Evolutionary conservation across 37 sponge, comb jelly and placozoan species (phyloP), one percentile per base, ranked within the genome.

Genomic region (Mnemiopsis leidyi): DNA sequence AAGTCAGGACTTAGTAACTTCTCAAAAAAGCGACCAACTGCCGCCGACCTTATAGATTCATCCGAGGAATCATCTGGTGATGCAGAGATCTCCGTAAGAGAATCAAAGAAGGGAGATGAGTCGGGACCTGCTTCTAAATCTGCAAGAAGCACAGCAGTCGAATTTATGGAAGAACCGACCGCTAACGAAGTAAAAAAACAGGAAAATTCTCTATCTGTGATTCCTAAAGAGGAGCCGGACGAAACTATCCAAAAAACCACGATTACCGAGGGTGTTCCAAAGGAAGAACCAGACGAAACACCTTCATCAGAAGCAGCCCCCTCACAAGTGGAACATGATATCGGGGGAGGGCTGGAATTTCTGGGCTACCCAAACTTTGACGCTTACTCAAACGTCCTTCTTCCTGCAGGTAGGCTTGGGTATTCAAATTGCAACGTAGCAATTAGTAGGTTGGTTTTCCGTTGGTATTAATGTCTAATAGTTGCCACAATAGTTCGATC

Each of bases 341-440:
- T 77, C 1, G 79, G 79, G 18, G 79, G 79, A 5, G 79, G 79
- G 9, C 32, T 32, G 36, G 38, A 35, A 0, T 85, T 85, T 37
- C 40, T 85, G 1, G 90, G 90, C n/a, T 85, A 85, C 23, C 38
- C 33, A 0, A 85, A 85, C 61, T 85, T 85, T 26, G 90, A 85
- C 39, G 26, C 90, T 26, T 85, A 85, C 90, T 85, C 90, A 39
- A 85, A 85, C 90, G 2, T 3, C 23, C 90, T 85, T 13, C 61
- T 85, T 2, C 90, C 90, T 40, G 38, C 23, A 85, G 90, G 90
- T 85, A 23, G n/a, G n/a, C n/a, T n/a, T n/a, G n/a, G n/a, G n/a
- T n/a, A n/a, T n/a, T n/a, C n/a, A n/a, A n/a, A n/a, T n/a, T n/a
- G n/a, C n/a, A n/a, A n/a, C n/a, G n/a, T n/a, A n/a, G n/a, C n/a